Evolutionary conservation across 2,113 vertebrate species (phyloP).

Genomic region (Grammomys surdaster): DNA sequence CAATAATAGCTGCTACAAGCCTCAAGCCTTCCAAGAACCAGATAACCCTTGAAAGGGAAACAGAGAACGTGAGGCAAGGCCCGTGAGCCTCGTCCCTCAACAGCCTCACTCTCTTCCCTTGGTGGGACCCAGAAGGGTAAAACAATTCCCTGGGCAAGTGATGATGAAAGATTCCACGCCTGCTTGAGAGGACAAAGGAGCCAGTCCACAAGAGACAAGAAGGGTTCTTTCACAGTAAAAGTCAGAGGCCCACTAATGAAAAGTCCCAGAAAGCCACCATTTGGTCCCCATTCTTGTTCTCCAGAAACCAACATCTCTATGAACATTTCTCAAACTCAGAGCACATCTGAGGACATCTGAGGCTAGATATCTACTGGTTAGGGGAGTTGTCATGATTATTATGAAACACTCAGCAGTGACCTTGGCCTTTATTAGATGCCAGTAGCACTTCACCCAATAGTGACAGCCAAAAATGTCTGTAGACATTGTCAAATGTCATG

Average conservation of each 20-base stretch:
- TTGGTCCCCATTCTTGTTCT: neutral
- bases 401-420: neutral
- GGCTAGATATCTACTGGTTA: neutral
- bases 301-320: neutral
- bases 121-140: no score
- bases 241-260: neutral
- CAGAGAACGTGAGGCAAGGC: neutral
- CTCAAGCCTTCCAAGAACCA: neutral
- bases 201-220: neutral
- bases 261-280: neutral
- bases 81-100: neutral
- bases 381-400: accelerated
- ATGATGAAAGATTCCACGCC: neutral
- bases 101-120: neutral
- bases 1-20: neutral
- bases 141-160: neutral
- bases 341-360: neutral
- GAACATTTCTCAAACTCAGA: neutral
- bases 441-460: neutral
- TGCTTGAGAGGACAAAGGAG: neutral
- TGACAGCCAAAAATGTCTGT: neutral
- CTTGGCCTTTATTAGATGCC: neutral
- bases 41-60: neutral
- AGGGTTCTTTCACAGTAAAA: neutral
- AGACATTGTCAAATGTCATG: neutral